A percentile compares a stretch with the other conserved stretches of the same genome.
Conservation (phyloP, 2,888 invertebrate species). For the Ptilodon capucinus region DNA sequence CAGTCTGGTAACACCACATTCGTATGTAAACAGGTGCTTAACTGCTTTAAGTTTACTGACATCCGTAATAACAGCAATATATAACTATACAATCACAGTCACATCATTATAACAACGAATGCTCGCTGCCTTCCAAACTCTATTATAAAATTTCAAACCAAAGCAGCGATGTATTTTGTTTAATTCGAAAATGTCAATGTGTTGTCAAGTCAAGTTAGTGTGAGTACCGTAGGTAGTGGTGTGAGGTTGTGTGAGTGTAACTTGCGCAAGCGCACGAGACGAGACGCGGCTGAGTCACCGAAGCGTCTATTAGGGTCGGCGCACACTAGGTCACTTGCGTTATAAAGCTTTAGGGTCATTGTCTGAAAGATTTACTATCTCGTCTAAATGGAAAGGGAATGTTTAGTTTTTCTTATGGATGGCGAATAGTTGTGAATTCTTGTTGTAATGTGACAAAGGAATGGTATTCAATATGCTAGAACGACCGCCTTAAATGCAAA, state of each 20-base stretch:
- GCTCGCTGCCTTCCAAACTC: conserved; percentile 4
- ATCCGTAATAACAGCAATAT: conserved; percentile 56
- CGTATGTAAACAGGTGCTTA: conserved; percentile 75
- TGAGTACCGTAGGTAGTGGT: conserved; percentile 39
- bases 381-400: background rate
- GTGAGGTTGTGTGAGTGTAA: conserved; percentile 40
- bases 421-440: too few relatives aligned
- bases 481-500: too few relatives aligned
- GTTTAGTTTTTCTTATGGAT: background rate
- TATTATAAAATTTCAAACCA: background rate
- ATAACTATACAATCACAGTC: conserved; percentile 18
- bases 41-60: conserved; percentile 69
- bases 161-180: conserved; percentile 28
- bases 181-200: conserved; percentile 13
- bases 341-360: conserved; percentile 10
- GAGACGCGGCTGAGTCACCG: conserved; percentile 67
- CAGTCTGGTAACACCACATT: conserved; percentile 52
- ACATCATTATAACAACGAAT: conserved; percentile 27
- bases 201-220: conserved; percentile 31
- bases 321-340: conserved; percentile 36
- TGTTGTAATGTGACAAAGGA: too few relatives aligned
- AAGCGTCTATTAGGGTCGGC: conserved; percentile 48
- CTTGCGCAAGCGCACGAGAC: conserved; percentile 65
- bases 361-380: background rate
- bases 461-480: too few relatives aligned